These are phyloP conservation scores for Myotis brandtii DNA, from an alignment of 2,113 vertebrate genomes.

Conservation along the genomic window DNA sequence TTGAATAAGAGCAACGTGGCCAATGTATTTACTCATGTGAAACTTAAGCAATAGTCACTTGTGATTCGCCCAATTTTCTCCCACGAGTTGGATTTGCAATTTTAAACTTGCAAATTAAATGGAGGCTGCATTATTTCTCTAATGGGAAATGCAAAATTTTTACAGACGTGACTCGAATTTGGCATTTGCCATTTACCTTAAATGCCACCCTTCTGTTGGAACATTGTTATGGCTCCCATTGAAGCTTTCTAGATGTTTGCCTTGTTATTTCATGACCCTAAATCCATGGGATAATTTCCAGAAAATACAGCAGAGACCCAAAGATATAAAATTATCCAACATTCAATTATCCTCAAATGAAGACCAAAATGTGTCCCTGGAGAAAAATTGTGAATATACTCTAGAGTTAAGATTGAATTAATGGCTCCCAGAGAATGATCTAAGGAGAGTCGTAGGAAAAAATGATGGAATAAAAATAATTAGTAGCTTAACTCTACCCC, in stretches of 20 bases:
- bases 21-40: constrained; percentile 83
- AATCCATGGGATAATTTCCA: constrained; percentile 45
- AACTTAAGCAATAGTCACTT: constrained; percentile 82
- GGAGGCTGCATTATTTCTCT: constrained; percentile 78
- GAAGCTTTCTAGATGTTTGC: constrained; percentile 47
- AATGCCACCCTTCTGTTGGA: constrained; percentile 77
- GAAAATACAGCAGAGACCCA: neutral
- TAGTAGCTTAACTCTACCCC: neutral
- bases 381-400: neutral
- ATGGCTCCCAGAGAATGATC: neutral
- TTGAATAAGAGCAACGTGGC: constrained; percentile 76
- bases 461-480: neutral
- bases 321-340: constrained; percentile 60
- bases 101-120: constrained; percentile 85
- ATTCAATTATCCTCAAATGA: constrained; percentile 49
- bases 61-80: constrained; percentile 82
- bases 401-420: constrained; percentile 22
- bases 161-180: constrained; percentile 74
- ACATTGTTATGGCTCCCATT: constrained; percentile 36
- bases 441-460: neutral
- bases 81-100: constrained; percentile 74
- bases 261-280: constrained; percentile 53
- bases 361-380: neutral
- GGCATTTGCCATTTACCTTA: constrained; percentile 70
- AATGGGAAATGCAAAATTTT: constrained; percentile 79